phyloP scores from a whole-genome alignment of 1,140 invertebrate species.

The Drosophila grimshawi region DNA sequence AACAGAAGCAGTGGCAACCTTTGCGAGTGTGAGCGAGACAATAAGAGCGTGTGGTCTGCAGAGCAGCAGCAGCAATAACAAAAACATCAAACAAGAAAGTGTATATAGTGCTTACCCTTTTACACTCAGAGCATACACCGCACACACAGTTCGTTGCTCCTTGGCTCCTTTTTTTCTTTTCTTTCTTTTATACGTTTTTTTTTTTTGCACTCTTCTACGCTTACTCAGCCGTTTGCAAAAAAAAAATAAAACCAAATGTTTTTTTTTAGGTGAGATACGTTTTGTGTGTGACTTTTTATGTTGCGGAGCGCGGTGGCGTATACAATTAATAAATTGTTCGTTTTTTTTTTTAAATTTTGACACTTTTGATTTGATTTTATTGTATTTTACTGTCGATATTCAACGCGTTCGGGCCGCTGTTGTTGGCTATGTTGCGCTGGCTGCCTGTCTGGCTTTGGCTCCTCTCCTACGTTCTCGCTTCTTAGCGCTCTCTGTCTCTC shows the following conservation, averaged over 20 bases:
- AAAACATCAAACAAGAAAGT: conserved; percentile 44
- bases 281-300: conserved; percentile 37
- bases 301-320: conserved; percentile 26
- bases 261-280: conserved; percentile 42
- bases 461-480: conserved; percentile 62
- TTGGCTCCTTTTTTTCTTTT: conserved; percentile 66
- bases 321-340: conserved; percentile 41
- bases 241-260: conserved; percentile 51
- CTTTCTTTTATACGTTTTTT: conserved; percentile 60
- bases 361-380: conserved; percentile 26
- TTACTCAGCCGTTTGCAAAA: conserved; percentile 70
- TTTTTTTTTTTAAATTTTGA: conserved; percentile 30
- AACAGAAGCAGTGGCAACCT: conserved; percentile 40
- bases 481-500: conserved; percentile 59
- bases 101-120: conserved; percentile 75
- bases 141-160: conserved; percentile 80
- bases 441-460: conserved; percentile 57
- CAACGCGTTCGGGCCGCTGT: conserved; percentile 49
- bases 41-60: conserved; percentile 36
- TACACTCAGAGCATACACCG: conserved; percentile 63
- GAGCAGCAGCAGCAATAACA: conserved; percentile 49
- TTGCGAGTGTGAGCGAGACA: conserved; percentile 49
- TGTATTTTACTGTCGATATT: conserved; percentile 46
- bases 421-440: conserved; percentile 70
- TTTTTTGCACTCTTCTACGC: conserved; percentile 72